Conservation (phyloP, 2,888 invertebrate species). For the Epinotia demarniana region DNA sequence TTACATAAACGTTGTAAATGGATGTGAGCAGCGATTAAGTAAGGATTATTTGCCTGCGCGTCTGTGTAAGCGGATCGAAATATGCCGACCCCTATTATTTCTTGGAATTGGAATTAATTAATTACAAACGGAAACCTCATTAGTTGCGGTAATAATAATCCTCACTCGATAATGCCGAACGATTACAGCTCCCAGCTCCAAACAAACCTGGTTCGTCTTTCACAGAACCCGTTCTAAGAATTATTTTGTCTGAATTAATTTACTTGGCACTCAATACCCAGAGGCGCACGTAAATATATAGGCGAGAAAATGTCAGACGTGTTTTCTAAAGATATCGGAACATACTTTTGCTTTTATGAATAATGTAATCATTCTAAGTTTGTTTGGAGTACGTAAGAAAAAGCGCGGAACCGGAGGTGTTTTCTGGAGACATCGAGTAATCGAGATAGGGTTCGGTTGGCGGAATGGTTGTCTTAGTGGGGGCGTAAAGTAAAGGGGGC, state of each 20-base stretch:
- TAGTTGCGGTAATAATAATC: conserved; percentile 30
- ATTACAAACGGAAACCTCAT: conserved; percentile 29
- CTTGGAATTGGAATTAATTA: conserved; percentile 23
- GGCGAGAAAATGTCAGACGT: conserved; percentile 7
- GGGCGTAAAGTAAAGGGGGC: conserved; percentile 30
- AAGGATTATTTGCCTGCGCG: neutral
- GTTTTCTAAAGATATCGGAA: conserved; percentile 27
- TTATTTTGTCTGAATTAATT: conserved; percentile 9
- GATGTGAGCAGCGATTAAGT: neutral
- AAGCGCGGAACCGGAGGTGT: neutral
- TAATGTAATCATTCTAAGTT: conserved; percentile 31
- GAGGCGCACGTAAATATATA: conserved; percentile 19
- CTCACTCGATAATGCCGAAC: conserved; percentile 6
- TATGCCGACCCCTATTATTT: conserved; percentile 6
- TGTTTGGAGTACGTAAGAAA: conserved; percentile 9
- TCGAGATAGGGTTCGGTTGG: conserved; percentile 12
- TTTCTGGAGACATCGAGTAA: conserved; percentile 3
- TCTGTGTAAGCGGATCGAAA: neutral
- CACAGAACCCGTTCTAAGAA: conserved; percentile 7
- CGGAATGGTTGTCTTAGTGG: conserved; percentile 32
- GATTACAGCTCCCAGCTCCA: conserved; percentile 11
- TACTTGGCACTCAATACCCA: conserved; percentile 22
- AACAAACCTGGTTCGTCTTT: neutral
- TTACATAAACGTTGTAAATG: too few relatives aligned
- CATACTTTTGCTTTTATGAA: conserved; percentile 44